A percentile compares a stretch with the other conserved stretches of the same genome.
These are phyloP conservation scores for Anarhynchus alexandrinus DNA, from an alignment of 2,113 vertebrate genomes.

Conservation along the genomic window DNA sequence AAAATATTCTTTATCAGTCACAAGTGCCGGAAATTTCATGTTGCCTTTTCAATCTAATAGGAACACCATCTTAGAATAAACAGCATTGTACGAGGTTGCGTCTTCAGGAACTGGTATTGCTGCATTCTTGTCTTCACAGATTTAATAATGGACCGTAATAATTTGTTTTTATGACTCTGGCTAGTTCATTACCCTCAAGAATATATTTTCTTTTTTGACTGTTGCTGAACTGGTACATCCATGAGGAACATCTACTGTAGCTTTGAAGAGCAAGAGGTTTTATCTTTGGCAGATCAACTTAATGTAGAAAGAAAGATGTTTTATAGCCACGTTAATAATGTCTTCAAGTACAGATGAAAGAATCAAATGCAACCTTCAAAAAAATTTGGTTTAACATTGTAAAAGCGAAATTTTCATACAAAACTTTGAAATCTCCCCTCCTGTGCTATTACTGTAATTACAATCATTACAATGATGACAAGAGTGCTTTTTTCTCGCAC, in stretches of 20 bases:
- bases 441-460: not conserved
- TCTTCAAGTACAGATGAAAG: not conserved
- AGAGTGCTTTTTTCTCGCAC: not conserved
- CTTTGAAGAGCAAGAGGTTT: not conserved
- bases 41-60: not conserved
- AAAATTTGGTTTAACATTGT: not conserved
- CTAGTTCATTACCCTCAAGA: not conserved
- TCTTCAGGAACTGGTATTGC: not conserved
- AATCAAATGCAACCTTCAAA: not conserved
- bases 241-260: not conserved
- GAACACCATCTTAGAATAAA: not conserved
- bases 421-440: not conserved
- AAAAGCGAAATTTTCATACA: not conserved
- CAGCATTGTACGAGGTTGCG: not conserved
- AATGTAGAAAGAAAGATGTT: not conserved
- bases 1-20: not conserved
- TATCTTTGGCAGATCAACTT: not conserved
- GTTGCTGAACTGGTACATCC: not conserved
- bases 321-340: not conserved
- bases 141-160: not conserved
- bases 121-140: not conserved
- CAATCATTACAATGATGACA: not conserved
- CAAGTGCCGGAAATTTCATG: not conserved
- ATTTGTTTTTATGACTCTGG: not conserved
- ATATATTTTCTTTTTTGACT: not conserved